Base-by-base conservation (phyloP, 2,888 invertebrate species). In the Matsumyia berberina region DNA sequence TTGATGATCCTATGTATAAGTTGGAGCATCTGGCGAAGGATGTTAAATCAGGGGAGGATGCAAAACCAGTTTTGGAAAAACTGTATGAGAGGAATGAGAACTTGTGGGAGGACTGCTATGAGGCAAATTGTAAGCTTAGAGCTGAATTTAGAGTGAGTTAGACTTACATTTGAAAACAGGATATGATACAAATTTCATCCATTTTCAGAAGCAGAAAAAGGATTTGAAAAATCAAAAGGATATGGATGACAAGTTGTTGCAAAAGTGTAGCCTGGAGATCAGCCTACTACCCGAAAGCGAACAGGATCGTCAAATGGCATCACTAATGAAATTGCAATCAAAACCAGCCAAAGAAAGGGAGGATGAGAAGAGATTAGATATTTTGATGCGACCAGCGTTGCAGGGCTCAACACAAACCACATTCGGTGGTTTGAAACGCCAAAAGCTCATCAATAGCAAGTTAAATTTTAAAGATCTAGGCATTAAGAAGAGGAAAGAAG, bases 1-100 rank as follows among this genome's bases (percentile, higher is more conserved):
- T 97, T 88, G 97, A 97, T 88, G 99, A 99, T 94, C 96, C 99
- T 5, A 99, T 99, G 99, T 99, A 96, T 91, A 97, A 97, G 90
- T 92, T 99, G 87, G 99, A 99, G 90, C 99, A 99, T 91, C 96
- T 96, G 62, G 94, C 95, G 0, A 95, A 95, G 60, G 99, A 99
- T 91, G 93, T 93, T 79, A 94, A 94, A 87, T 92, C 93, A 12
- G 95, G 96, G 0, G 95, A 95, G 87, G 93, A 93, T 81, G 94
- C 95, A 0, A 95, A 95, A 87, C 96, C 96, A 0, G 91, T 94
- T 9, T 92, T 99, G 0, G 95, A 95, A 8, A 94, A 94, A 87
- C 93, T 99, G 3, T 96, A 96, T 87, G 95, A 95, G 24, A 93
- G 96, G 70, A 96, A 97, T 89, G 96, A 97, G 88, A 94, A 94